phyloP scores from a whole-genome alignment of 2,797 vertebrate species.

The Macropus fuliginosus region DNA sequence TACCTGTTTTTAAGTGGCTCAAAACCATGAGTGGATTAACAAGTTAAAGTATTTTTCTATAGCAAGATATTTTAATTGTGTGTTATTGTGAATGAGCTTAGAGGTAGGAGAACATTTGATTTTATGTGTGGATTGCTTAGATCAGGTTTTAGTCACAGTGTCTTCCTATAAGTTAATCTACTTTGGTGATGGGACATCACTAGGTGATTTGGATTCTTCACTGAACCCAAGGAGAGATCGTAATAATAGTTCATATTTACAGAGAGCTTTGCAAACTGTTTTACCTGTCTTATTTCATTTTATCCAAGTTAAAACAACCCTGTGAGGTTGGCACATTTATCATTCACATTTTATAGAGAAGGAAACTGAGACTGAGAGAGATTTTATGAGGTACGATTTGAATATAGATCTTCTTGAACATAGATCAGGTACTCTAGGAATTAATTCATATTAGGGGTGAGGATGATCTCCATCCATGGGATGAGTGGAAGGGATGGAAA shows the following conservation, averaged over 20 bases:
- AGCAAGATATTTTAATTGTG: background rate
- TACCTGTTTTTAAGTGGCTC: background rate
- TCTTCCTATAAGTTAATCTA: background rate
- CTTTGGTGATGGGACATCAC: background rate
- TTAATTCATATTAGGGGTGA: background rate
- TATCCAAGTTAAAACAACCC: background rate
- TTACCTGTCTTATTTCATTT: background rate
- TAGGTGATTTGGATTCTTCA: background rate
- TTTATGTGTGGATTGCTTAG: background rate
- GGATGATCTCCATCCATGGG: background rate
- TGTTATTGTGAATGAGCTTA: background rate
- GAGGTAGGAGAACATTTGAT: background rate
- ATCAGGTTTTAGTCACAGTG: background rate
- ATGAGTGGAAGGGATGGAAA: slow-evolving; percentile 11
- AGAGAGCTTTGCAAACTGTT: background rate
- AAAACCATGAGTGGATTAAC: background rate
- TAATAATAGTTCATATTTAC: background rate
- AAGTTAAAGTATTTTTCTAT: background rate
- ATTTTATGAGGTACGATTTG: background rate
- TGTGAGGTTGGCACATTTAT: background rate
- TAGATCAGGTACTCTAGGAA: background rate
- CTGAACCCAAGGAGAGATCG: background rate
- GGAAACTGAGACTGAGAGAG: background rate
- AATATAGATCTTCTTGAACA: background rate
- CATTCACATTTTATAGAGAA: background rate